Conservation (phyloP, 2,113 vertebrate species). For the Amia ocellicauda region DNA sequence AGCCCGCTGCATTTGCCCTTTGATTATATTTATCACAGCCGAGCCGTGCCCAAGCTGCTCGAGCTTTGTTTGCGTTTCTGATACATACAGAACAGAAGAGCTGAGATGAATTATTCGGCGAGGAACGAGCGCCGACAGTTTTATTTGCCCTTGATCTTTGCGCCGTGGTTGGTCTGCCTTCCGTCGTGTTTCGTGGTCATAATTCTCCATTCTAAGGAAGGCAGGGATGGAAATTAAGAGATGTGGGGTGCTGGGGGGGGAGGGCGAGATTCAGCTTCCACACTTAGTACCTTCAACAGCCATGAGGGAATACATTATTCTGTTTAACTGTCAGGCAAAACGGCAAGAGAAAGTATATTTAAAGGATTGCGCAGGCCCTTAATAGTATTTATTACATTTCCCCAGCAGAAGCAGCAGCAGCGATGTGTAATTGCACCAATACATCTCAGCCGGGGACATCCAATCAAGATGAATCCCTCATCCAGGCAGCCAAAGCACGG, state of each 20-base stretch:
- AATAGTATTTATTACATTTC: conserved; percentile 64
- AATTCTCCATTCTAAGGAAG: background rate
- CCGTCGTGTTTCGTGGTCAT: background rate
- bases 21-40: no score
- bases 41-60: no score
- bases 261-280: conserved; percentile 35
- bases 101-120: no score
- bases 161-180: background rate
- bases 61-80: background rate
- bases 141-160: background rate
- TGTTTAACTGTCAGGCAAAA: conserved; percentile 51
- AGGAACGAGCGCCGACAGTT: background rate
- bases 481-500: conserved; percentile 10
- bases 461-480: conserved; percentile 62
- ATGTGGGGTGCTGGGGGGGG: conserved; percentile 24
- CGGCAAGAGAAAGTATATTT: conserved; percentile 52
- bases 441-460: conserved; percentile 60
- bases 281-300: conserved; percentile 36
- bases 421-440: conserved; percentile 59
- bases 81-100: background rate
- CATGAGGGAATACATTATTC: conserved; percentile 51
- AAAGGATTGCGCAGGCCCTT: conserved; percentile 59
- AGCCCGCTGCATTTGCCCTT: no score
- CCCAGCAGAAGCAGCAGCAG: conserved; percentile 47
- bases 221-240: conserved; percentile 50